Conservation (phyloP, 1,140 invertebrate species). For the Platyscapa corneri region DNA sequence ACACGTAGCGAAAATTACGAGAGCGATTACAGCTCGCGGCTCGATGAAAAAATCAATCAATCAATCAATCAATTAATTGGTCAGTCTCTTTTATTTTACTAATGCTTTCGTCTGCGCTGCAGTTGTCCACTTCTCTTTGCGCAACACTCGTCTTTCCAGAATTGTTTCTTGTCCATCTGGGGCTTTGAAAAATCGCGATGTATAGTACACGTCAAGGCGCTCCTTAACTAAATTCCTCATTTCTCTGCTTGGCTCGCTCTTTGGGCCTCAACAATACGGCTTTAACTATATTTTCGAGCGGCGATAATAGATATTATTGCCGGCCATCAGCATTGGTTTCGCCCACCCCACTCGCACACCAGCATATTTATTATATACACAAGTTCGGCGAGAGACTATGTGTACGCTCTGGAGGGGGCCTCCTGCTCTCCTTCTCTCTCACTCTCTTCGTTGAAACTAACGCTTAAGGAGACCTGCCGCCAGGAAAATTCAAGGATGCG, state of each 20-base stretch:
- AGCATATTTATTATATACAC: neutral
- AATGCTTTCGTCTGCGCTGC: neutral
- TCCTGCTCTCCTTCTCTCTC: neutral
- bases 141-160: neutral
- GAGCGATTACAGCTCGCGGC: neutral
- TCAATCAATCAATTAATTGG: neutral
- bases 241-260: neutral
- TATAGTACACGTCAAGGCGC: neutral
- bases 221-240: neutral
- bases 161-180: neutral
- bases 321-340: neutral
- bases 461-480: slow-evolving; percentile 39
- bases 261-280: neutral
- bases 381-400: neutral
- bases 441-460: slow-evolving; percentile 37
- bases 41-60: neutral
- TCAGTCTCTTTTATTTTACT: neutral
- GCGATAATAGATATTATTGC: slow-evolving; percentile 50
- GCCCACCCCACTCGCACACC: neutral
- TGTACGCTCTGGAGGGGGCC: neutral
- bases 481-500: slow-evolving; percentile 52
- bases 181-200: neutral
- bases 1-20: neutral
- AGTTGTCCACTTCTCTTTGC: neutral
- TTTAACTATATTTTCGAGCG: slow-evolving; percentile 39